These are phyloP conservation scores for Eledona agricola DNA, from an alignment of 2,888 invertebrate species.

Conservation along the genomic window DNA sequence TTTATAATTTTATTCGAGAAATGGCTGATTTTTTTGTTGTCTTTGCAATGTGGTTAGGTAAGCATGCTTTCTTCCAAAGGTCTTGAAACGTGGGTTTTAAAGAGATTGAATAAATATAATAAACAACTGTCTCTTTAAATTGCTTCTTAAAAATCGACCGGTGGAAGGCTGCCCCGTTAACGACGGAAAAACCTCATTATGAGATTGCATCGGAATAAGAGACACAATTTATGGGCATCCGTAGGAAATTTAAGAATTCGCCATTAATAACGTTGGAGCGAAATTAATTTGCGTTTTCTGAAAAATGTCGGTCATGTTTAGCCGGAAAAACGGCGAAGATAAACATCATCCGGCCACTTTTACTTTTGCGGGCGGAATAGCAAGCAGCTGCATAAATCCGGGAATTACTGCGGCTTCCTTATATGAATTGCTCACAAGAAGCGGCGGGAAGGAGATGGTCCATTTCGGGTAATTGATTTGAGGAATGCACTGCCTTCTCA, in stretches of 20 bases:
- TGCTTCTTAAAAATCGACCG: too few species aligned
- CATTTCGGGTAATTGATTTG: constrained; percentile 35
- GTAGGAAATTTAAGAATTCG: constrained; percentile 29
- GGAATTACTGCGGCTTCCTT: constrained; percentile 43
- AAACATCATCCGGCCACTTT: constrained; percentile 39
- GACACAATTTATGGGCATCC: constrained; percentile 36
- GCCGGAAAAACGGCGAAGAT: constrained; percentile 16
- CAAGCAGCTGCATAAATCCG: constrained; percentile 47
- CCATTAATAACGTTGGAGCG: constrained; percentile 30
- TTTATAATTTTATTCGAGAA: too few species aligned
- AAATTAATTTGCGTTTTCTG: constrained; percentile 1
- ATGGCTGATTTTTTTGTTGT: too few species aligned
- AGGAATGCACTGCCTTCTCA: constrained; percentile 33
- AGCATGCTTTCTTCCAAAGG: too few species aligned
- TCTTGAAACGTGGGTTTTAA: too few species aligned
- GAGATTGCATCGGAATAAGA: constrained; percentile 44
- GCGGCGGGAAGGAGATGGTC: constrained; percentile 19
- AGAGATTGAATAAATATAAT: too few species aligned
- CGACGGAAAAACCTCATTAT: constrained; percentile 42
- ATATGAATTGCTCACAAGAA: constrained; percentile 36
- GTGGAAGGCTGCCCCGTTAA: too few species aligned
- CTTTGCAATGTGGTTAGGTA: too few species aligned
- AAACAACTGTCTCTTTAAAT: too few species aligned
- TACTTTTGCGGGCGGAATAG: constrained; percentile 46
- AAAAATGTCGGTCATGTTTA: constrained; percentile 3